Base-by-base conservation (phyloP, 53 echinoderm and acorn worm genomes). In the Pentamera pediparva region DNA sequence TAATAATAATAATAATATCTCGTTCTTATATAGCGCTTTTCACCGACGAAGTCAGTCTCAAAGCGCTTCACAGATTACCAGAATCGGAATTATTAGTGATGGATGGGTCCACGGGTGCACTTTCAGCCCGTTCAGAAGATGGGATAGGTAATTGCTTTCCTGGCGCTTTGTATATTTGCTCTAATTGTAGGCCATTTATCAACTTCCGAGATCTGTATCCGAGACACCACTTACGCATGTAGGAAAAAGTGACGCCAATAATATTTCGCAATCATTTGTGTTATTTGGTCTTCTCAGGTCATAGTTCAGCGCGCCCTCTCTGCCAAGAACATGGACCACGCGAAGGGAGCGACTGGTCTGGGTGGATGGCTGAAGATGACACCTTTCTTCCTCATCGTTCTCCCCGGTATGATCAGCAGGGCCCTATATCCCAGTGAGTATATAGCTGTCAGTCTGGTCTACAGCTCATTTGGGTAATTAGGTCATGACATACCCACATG, bases 371-470 rank as follows among this genome's bases (percentile, higher is more conserved):
- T 94, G 51, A 94, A 94, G 43, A 65, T 90, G 1, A 65, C 90
- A 1, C 94, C 94, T 15, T 47, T 89, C 65, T 94, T 89, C 27
- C 79, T 94, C 41, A 94, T 94, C 48, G 87, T 94, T 6, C 79
- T 94, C 6, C 94, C 94, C 11, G 94, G 94, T 19, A 94, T 94
- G 94, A 83, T 94, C n/a, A 84, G 87, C 36, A 67, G 94, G 35
- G 90, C 87, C 25, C 36, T 94, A 19, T 94, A 82, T 51, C 84
- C 89, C 71, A 90, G 94, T 94, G 75, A 24, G 81, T 39, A 6
- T 9, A 51, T 35, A 60, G 7, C 19, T 25, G 31, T 18, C n/a
- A n/a, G n/a, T n/a, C n/a, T n/a, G n/a, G n/a, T n/a, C n/a, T n/a
- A n/a, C n/a, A n/a, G n/a, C n/a, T n/a, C n/a, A n/a, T n/a, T n/a